Evolutionary conservation across 2,113 vertebrate genomes (phyloP).

Genomic region (Calypte anna): DNA sequence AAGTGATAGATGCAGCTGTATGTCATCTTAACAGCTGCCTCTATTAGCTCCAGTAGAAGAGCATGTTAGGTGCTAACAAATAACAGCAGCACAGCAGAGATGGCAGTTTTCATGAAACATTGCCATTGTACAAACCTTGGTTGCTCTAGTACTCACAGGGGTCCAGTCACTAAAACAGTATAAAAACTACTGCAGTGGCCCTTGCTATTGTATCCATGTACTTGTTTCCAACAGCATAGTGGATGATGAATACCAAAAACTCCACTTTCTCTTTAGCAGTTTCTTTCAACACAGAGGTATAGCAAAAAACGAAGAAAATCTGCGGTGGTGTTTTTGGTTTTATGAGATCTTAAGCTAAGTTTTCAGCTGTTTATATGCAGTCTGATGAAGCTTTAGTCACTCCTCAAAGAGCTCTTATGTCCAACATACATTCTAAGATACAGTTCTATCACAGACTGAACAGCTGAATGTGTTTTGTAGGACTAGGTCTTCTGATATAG

Average conservation of each 20-base stretch:
- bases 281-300: neutral
- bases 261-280: neutral
- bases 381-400: neutral
- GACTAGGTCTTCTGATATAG: neutral
- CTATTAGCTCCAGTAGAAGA: neutral
- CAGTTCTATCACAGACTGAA: neutral
- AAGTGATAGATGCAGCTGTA: neutral
- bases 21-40: neutral
- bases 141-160: neutral
- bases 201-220: rapidly evolving
- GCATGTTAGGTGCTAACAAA: neutral
- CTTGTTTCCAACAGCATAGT: neutral
- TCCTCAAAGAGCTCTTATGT: neutral
- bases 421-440: neutral
- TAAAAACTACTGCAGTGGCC: neutral
- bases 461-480: neutral
- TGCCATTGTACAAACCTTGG: neutral
- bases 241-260: neutral
- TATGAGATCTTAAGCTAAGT: neutral
- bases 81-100: neutral
- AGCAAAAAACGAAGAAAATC: neutral
- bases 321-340: neutral
- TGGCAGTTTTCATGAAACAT: neutral
- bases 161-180: neutral
- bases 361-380: neutral